Conservation (phyloP, 2,797 vertebrate species). For the Myotis pilosus region DNA sequence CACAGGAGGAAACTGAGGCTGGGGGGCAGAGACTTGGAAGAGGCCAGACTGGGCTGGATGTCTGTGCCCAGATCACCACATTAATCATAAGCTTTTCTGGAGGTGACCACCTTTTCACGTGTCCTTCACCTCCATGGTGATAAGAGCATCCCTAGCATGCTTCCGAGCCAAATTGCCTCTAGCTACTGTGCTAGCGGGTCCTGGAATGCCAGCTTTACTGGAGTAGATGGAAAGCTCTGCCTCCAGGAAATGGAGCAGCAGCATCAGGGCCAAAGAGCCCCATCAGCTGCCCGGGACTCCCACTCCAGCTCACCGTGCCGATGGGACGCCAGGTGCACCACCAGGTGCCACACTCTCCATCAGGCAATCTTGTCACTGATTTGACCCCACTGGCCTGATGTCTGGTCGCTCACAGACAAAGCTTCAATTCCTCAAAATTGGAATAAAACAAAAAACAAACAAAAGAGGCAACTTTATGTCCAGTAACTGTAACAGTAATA, state of each 20-base stretch:
- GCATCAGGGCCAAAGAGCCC: not conserved
- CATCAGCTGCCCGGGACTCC: no score
- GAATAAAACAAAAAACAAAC: not conserved
- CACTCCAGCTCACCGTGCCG: fast-evolving
- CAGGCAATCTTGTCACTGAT: not conserved
- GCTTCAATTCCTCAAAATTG: not conserved
- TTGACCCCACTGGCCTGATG: not conserved
- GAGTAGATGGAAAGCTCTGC: not conserved
- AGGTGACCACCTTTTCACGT: not conserved
- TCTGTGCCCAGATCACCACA: fast-evolving
- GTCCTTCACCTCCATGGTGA: not conserved
- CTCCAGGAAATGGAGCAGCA: not conserved
- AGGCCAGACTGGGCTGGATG: not conserved
- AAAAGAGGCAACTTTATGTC: not conserved
- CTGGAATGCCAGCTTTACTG: not conserved
- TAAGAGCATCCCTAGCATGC: not conserved
- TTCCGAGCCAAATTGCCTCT: not conserved
- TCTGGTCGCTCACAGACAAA: not conserved
- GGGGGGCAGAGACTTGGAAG: not conserved
- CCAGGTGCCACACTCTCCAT: no score
- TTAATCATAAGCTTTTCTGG: not conserved
- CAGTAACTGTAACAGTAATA: not conserved
- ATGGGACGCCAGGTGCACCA: fast-evolving
- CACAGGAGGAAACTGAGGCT: not conserved
- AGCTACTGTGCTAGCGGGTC: not conserved